Evolutionary conservation across 2,888 invertebrate genomes (phyloP).

Genomic region (Leptodirus hochenwartii): DNA sequence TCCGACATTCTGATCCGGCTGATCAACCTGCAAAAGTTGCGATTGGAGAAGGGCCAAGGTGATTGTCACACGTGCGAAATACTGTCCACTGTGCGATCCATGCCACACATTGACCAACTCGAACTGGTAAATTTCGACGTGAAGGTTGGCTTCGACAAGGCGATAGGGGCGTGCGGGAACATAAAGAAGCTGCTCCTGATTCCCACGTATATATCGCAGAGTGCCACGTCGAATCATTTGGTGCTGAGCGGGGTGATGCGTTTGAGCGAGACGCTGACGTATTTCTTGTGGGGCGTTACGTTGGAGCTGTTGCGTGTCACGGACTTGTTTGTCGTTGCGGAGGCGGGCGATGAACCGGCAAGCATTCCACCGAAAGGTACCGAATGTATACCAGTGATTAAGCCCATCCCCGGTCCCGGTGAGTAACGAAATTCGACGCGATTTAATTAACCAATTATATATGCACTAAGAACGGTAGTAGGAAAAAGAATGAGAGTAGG

Average conservation of each 20-base stretch:
- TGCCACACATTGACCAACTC: conserved; percentile 46
- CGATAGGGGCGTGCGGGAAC: conserved; percentile 51
- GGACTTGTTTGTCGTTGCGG: conserved; percentile 58
- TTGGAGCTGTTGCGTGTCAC: conserved; percentile 65
- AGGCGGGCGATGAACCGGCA: conserved; percentile 28
- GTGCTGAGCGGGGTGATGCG: conserved; percentile 32
- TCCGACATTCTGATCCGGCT: conserved; percentile 39
- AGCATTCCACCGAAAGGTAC: too few relatives aligned
- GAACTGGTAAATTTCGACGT: conserved; percentile 74
- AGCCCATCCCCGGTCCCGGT: too few relatives aligned
- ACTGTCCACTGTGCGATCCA: conserved; percentile 42
- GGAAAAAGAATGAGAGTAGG: too few relatives aligned
- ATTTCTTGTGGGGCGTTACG: conserved; percentile 72
- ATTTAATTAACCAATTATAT: too few relatives aligned
- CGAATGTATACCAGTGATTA: too few relatives aligned
- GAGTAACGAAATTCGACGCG: too few relatives aligned
- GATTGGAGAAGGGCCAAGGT: conserved; percentile 61
- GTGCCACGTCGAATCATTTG: conserved; percentile 70
- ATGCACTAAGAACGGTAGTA: too few relatives aligned
- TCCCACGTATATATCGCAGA: conserved; percentile 71
- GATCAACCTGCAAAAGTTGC: conserved; percentile 42
- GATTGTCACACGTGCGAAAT: conserved; percentile 42
- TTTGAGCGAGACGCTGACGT: conserved; percentile 41
- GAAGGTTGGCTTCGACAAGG: conserved; percentile 58
- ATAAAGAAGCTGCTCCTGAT: conserved; percentile 59